These are phyloP conservation scores for Ornithoptera alexandrae DNA, from an alignment of 2,888 invertebrate genomes.

Conservation along the genomic window DNA sequence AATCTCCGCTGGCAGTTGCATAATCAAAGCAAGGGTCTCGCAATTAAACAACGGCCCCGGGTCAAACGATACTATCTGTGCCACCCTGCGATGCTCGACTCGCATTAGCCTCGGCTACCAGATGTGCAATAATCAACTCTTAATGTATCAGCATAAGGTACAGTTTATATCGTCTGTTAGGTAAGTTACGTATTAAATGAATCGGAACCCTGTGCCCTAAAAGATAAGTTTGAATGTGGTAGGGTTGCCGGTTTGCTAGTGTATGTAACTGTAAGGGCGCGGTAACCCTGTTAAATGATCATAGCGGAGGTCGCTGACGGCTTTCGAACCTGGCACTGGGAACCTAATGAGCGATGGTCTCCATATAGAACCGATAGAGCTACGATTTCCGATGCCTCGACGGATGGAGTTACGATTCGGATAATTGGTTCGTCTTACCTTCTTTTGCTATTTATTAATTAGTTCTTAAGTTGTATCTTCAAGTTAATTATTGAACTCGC, in stretches of 20 bases:
- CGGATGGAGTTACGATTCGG: constrained; percentile 5
- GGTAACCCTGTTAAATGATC: constrained; percentile 54
- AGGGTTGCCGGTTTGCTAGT: constrained; percentile 39
- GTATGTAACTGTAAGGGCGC: constrained; percentile 47
- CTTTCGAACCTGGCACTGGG: constrained; percentile 24
- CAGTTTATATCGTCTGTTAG: neutral
- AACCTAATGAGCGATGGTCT: constrained; percentile 34
- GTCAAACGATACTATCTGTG: constrained; percentile 63
- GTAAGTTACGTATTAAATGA: neutral
- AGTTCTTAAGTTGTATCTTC: no score
- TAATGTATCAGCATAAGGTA: neutral
- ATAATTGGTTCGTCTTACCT: constrained; percentile 21
- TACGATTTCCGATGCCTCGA: constrained; percentile 23
- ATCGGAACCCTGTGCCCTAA: neutral
- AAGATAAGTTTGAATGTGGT: constrained; percentile 12
- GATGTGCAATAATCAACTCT: constrained; percentile 8
- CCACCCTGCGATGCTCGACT: constrained; percentile 60
- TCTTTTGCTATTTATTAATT: no score
- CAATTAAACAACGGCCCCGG: constrained; percentile 70
- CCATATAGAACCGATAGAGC: constrained; percentile 26
- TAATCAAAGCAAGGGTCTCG: constrained; percentile 47
- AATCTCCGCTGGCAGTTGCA: constrained; percentile 37
- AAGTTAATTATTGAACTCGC: no score
- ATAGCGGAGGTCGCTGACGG: constrained; percentile 44
- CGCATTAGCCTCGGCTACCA: constrained; percentile 13